phyloP scores from a whole-genome alignment of 2,113 vertebrate species.

The Mola mola region DNA sequence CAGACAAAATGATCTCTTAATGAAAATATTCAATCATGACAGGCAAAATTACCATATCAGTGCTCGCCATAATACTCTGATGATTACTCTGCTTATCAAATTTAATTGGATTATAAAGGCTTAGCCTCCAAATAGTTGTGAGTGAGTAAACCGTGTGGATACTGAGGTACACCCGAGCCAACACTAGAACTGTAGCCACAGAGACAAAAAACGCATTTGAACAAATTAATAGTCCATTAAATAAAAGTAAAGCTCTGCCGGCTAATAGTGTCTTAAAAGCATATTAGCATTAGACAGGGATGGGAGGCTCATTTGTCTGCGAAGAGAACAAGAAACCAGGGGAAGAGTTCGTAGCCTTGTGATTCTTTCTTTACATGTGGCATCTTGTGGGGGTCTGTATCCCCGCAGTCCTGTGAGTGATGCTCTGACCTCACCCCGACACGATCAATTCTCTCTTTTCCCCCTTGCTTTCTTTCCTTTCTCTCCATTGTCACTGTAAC shows the following conservation, averaged over 20 bases:
- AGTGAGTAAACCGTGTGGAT: conserved; percentile 56
- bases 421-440: conserved; percentile 52
- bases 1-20: conserved; percentile 14
- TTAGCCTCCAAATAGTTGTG: conserved; percentile 50
- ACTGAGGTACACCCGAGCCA: conserved; percentile 50
- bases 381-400: conserved; percentile 56
- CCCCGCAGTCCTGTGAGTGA: conserved; percentile 51
- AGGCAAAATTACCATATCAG: conserved; percentile 58
- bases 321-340: conserved; percentile 20
- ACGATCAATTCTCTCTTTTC: conserved; percentile 56
- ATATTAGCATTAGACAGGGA: conserved; percentile 68
- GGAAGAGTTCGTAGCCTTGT: conserved; percentile 31
- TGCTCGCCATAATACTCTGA: conserved; percentile 57
- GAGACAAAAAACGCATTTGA: conserved; percentile 67
- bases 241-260: conserved; percentile 63
- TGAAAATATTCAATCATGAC: conserved; percentile 31
- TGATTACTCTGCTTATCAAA: conserved; percentile 71
- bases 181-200: conserved; percentile 42
- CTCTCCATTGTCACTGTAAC: conserved; percentile 63
- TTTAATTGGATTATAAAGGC: conserved; percentile 67
- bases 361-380: conserved; percentile 50
- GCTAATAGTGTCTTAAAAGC: conserved; percentile 70
- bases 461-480: conserved; percentile 3
- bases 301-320: conserved; percentile 58
- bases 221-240: conserved; percentile 80